Percentiles rank a stretch among this genome's conserved stretches.
phyloP scores from a whole-genome alignment of 2,888 invertebrate genomes.

The Amphipyra berbera region DNA sequence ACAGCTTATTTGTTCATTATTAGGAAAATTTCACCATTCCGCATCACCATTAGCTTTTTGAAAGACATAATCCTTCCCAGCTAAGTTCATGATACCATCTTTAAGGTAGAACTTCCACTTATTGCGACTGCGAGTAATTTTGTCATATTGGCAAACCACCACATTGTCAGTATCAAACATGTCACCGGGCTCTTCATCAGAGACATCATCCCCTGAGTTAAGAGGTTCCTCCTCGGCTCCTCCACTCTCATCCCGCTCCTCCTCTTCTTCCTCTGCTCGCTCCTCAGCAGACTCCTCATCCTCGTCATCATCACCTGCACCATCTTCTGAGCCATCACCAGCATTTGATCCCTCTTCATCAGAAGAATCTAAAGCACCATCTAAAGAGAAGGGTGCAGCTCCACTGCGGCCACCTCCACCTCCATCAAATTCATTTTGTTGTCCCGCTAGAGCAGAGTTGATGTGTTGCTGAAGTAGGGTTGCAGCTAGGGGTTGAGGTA shows the following conservation, averaged over 20 bases:
- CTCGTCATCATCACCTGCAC: constrained; percentile 92
- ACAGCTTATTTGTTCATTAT: constrained; percentile 70
- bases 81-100: constrained; percentile 99
- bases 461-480: constrained; percentile 97
- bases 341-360: constrained; percentile 93
- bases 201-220: constrained; percentile 99
- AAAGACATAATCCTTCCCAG: constrained; percentile 99
- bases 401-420: constrained; percentile 86
- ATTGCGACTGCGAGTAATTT: constrained; percentile 99
- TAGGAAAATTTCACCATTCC: constrained; percentile 94
- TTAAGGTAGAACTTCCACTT: constrained; percentile 99
- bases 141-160: constrained; percentile 99
- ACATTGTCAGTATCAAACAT: constrained; percentile 99
- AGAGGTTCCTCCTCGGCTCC: constrained; percentile 95
- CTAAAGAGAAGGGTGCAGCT: constrained; percentile 86
- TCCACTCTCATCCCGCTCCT: constrained; percentile 92
- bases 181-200: constrained; percentile 98
- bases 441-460: constrained; percentile 92
- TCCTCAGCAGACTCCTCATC: constrained; percentile 94
- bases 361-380: constrained; percentile 92
- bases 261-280: constrained; percentile 91
- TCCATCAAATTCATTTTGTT: constrained; percentile 86
- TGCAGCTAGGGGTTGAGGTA: constrained; percentile 95
- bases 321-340: constrained; percentile 91
- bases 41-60: constrained; percentile 99